Evolutionary conservation across 2,113 vertebrate genomes (phyloP).

Genomic region (Saccopteryx leptura): DNA sequence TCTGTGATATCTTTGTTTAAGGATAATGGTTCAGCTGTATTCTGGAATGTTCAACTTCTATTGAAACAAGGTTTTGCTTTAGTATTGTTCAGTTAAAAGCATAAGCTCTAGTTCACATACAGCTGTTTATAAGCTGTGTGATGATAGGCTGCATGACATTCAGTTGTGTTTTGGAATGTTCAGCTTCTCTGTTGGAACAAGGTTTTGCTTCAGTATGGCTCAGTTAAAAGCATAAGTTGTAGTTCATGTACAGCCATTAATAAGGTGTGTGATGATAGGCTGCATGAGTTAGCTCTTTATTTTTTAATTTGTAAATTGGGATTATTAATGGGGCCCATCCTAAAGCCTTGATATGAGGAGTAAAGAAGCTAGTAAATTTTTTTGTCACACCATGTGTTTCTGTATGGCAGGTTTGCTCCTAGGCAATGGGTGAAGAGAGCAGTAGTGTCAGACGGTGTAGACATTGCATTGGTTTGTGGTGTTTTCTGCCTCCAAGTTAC

Average conservation of each 20-base stretch:
- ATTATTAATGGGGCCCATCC: slow-evolving; percentile 19
- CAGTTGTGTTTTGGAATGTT: slow-evolving; percentile 33
- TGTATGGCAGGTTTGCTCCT: slow-evolving; percentile 29
- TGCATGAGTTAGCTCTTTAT: slow-evolving; percentile 26
- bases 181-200: slow-evolving; percentile 37
- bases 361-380: background rate
- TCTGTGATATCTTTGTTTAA: slow-evolving; percentile 32
- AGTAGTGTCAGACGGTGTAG: background rate
- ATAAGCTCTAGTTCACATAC: background rate
- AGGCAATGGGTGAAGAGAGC: background rate
- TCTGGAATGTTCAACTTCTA: slow-evolving; percentile 34
- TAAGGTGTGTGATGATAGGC: slow-evolving; percentile 11
- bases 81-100: slow-evolving; percentile 39
- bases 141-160: background rate
- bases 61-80: slow-evolving; percentile 48
- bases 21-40: background rate
- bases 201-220: slow-evolving; percentile 49
- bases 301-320: slow-evolving; percentile 61
- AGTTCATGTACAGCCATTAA: slow-evolving; percentile 31
- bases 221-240: slow-evolving; percentile 25
- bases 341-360: slow-evolving; percentile 38
- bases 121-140: slow-evolving; percentile 39
- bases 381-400: slow-evolving; percentile 27
- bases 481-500: background rate
- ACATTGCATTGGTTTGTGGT: background rate